Percentiles rank a stretch among this genome's conserved stretches.
These are phyloP conservation scores for Leptopilina myrica DNA, from an alignment of 2,888 invertebrate genomes.

Conservation along the genomic window DNA sequence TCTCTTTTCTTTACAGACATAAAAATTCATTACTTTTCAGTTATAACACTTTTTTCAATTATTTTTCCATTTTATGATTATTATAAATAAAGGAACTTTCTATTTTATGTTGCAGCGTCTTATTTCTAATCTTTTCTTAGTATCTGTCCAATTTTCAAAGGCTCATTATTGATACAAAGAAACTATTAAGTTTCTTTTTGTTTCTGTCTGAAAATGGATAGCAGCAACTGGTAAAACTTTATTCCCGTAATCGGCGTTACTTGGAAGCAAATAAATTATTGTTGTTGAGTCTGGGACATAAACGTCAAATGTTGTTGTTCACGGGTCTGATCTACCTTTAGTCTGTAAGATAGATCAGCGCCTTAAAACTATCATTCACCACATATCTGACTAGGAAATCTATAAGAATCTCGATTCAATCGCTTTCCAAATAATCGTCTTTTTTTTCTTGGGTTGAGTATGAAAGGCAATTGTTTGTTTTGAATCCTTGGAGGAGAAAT, in stretches of 20 bases:
- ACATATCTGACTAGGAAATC: constrained; percentile 53
- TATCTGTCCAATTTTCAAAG: not conserved
- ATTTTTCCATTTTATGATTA: not conserved
- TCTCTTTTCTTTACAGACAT: not conserved
- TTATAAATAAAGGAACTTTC: not conserved
- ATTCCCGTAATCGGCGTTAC: constrained; percentile 21
- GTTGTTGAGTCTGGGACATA: constrained; percentile 17
- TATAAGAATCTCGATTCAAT: constrained; percentile 37
- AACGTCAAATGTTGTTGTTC: constrained; percentile 36
- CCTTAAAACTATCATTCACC: constrained; percentile 51
- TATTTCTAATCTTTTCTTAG: not conserved
- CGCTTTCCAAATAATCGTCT: constrained; percentile 38
- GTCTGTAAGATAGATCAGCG: constrained; percentile 29
- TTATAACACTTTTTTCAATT: not conserved
- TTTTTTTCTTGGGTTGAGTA: constrained; percentile 17
- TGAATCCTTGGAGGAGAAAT: constrained; percentile 12
- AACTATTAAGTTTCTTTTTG: not conserved
- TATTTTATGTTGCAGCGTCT: not conserved
- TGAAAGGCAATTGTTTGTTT: constrained; percentile 22
- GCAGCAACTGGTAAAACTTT: constrained; percentile 14
- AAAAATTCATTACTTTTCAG: not conserved
- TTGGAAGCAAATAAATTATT: constrained; percentile 34
- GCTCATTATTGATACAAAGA: not conserved
- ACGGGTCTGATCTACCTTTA: constrained; percentile 9
- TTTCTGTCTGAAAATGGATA: not conserved